These are phyloP conservation scores for Dynastes grantii DNA, from an alignment of 2,888 invertebrate species.

Conservation along the genomic window DNA sequence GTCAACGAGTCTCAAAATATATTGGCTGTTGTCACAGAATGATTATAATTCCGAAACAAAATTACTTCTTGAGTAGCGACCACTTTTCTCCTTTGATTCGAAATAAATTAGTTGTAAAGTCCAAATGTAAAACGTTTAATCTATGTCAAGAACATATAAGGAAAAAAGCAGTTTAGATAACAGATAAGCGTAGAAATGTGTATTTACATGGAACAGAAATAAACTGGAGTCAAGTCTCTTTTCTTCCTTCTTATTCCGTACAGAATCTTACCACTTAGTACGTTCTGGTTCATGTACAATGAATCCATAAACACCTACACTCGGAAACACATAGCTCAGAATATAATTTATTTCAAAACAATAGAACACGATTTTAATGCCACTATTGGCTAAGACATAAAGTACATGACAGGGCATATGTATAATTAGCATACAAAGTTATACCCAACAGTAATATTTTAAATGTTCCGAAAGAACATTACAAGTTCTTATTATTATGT, in stretches of 20 bases:
- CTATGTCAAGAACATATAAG: slow-evolving; percentile 39
- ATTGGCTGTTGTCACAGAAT: slow-evolving; percentile 6
- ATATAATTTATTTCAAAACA: slow-evolving; percentile 70
- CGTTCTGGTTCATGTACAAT: slow-evolving; percentile 64
- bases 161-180: slow-evolving; percentile 52
- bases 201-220: slow-evolving; percentile 52
- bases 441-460: slow-evolving; percentile 58
- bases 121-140: slow-evolving; percentile 33
- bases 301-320: slow-evolving; percentile 68
- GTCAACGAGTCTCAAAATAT: neutral
- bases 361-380: slow-evolving; percentile 70
- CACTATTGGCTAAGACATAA: slow-evolving; percentile 69
- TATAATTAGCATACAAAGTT: slow-evolving; percentile 70
- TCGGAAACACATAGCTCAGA: slow-evolving; percentile 60
- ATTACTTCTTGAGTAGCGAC: slow-evolving; percentile 47
- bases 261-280: slow-evolving; percentile 55
- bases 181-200: slow-evolving; percentile 50
- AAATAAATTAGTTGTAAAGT: slow-evolving; percentile 49
- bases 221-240: slow-evolving; percentile 44
- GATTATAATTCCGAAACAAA: slow-evolving; percentile 19
- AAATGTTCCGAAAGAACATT: slow-evolving; percentile 42
- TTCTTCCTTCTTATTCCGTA: slow-evolving; percentile 29
- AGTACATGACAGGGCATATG: slow-evolving; percentile 70
- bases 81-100: slow-evolving; percentile 35
- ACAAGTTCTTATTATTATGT: slow-evolving; percentile 49